Conservation (phyloP, 2,888 invertebrate genomes). For the Sphaerophoria taeniata region DNA sequence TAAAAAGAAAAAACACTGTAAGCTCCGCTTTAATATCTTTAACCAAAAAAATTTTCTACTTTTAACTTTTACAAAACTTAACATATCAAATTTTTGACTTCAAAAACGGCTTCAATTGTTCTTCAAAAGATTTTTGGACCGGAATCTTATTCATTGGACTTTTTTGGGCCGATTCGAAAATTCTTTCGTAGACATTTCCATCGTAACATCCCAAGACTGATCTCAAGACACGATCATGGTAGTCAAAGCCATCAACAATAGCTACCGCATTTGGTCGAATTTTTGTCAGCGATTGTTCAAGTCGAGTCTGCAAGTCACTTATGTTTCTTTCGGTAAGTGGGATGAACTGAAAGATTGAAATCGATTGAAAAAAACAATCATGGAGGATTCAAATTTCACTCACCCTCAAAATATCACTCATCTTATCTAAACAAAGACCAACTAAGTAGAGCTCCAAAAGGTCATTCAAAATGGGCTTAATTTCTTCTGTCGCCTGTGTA, state of each 20-base stretch:
- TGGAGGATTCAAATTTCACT: background rate
- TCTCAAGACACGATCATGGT: constrained; percentile 89
- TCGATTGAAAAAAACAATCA: background rate
- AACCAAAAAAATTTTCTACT: no score
- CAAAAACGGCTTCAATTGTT: constrained; percentile 91
- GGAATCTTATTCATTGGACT: constrained; percentile 92
- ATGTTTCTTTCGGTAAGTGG: constrained; percentile 77
- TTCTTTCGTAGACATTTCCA: constrained; percentile 92
- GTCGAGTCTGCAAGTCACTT: constrained; percentile 86
- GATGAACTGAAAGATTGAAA: constrained; percentile 52
- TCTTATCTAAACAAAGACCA: constrained; percentile 88
- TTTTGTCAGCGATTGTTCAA: constrained; percentile 87
- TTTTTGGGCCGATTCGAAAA: constrained; percentile 91
- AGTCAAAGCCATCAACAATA: constrained; percentile 95
- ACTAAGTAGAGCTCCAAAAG: constrained; percentile 91
- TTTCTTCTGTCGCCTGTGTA: constrained; percentile 84
- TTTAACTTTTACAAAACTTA: no score
- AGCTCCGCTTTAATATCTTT: no score
- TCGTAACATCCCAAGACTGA: constrained; percentile 92
- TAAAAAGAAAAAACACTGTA: no score
- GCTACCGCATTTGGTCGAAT: constrained; percentile 95
- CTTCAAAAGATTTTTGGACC: constrained; percentile 87
- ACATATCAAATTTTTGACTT: constrained; percentile 88
- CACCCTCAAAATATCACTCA: constrained; percentile 92
- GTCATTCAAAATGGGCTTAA: constrained; percentile 87